Evolutionary conservation across 2,113 vertebrate species (phyloP), one percentile per base, ranked within the genome.

Genomic region (Axis porcinus): DNA sequence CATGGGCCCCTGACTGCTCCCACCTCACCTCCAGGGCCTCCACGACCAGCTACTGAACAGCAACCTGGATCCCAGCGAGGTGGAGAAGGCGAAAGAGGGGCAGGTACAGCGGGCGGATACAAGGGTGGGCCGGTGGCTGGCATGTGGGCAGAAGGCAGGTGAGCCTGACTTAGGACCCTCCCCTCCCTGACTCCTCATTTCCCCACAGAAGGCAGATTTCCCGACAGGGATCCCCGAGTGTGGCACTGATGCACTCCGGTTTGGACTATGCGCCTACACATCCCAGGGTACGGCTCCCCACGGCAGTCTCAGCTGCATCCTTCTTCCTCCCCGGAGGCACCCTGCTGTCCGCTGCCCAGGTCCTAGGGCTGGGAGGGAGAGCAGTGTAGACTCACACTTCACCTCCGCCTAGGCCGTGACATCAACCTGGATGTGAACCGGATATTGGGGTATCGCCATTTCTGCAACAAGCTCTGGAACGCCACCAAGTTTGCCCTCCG

Each of bases 381-480:
- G 11, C 9, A 25, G 60, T 14, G 7, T 81, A 47, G 81, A 86
- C n/a, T 62, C 76, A 81, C 16, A 0, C 23, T 43, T 47, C 27
- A 16, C 25, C 28, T 7, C 15, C 15, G 25, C 7, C 7, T 96
- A 99, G 99, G 99, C 58, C 98, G 99, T 30, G 99, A 99, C 95
- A 99, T 99, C 98, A 99, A 99, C 98, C 98, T 99, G 98, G 99
- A 99, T 86, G 99, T 99, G 92, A 99, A 99, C 98, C 99, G 99
- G 36, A 99, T 99, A 82, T 98, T 99, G 87, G 99, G 99, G 11
- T 99, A 99, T 97, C 99, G 99, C 23, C 99, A 99, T 98, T 99
- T 99, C 99, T 99, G 99, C 98, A 99, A 99, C 98, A 99, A 99
- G 97, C 99, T 99, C 92, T 99, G 99, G 99, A 99, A 99, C 0